phyloP scores from a whole-genome alignment of 2,888 invertebrate species.

The Tetanocera ferruginea region DNA sequence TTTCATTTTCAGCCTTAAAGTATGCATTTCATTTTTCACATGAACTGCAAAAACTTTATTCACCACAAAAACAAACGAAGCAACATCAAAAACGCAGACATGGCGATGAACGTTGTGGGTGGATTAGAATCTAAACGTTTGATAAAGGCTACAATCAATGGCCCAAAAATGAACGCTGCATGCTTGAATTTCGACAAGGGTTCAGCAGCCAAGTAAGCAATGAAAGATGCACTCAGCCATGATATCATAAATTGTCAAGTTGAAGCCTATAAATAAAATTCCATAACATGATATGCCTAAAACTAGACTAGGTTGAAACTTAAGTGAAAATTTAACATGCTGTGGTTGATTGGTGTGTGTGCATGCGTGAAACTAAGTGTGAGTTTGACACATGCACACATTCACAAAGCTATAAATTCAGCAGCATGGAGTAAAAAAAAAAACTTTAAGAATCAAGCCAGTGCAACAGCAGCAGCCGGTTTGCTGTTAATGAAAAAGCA shows the following conservation, averaged over 20 bases:
- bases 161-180: neutral
- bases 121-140: neutral
- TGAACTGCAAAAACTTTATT: neutral
- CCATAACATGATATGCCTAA: slow-evolving; percentile 37
- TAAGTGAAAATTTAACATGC: neutral
- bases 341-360: neutral
- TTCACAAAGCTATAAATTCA: slow-evolving; percentile 1
- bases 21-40: too few species aligned
- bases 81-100: neutral
- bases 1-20: too few species aligned
- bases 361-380: neutral
- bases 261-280: slow-evolving; percentile 53
- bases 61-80: neutral
- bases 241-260: slow-evolving; percentile 54
- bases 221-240: slow-evolving; percentile 36
- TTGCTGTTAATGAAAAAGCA: neutral
- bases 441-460: neutral
- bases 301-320: neutral
- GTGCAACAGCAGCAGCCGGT: neutral
- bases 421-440: neutral
- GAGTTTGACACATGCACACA: neutral
- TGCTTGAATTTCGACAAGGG: neutral
- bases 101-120: neutral
- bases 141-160: neutral
- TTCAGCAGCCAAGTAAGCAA: neutral